Conservation (phyloP, 2,797 vertebrate genomes). For the Labeo calbasu region DNA sequence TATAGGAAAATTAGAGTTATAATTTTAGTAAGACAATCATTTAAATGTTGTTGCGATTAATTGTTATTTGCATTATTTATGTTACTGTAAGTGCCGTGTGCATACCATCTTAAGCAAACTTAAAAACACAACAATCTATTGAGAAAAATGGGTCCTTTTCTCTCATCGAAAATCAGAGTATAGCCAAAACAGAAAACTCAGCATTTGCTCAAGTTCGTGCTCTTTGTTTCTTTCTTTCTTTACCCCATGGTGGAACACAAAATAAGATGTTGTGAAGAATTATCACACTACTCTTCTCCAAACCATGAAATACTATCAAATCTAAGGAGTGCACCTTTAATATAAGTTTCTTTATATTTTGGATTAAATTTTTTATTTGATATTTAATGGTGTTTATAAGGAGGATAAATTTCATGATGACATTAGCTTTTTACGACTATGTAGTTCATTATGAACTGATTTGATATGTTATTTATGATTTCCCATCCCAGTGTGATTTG, state of each 20-base stretch:
- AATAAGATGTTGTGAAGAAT: not conserved
- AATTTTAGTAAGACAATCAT: not conserved
- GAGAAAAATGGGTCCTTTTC: not conserved
- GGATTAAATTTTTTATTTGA: too few species aligned
- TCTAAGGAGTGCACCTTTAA: not conserved
- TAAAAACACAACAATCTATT: not conserved
- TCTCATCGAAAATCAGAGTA: not conserved
- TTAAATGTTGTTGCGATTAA: constrained; percentile 8
- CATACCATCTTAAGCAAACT: not conserved
- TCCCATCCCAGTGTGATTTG: too few species aligned
- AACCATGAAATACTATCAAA: not conserved
- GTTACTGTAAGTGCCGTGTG: not conserved
- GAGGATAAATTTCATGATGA: not conserved
- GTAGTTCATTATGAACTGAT: too few species aligned
- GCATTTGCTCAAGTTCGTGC: not conserved
- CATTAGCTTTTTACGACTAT: not conserved
- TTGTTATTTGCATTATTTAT: constrained; percentile 9
- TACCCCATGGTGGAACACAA: not conserved
- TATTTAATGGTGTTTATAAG: too few species aligned
- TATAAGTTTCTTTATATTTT: too few species aligned
- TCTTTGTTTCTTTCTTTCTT: too few species aligned
- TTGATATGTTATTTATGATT: too few species aligned
- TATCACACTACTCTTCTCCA: not conserved
- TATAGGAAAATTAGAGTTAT: constrained; percentile 27
- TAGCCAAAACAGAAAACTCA: too few species aligned